phyloP scores from a whole-genome alignment of 2,113 vertebrate species.

The Chaetorhynchus papuensis region DNA sequence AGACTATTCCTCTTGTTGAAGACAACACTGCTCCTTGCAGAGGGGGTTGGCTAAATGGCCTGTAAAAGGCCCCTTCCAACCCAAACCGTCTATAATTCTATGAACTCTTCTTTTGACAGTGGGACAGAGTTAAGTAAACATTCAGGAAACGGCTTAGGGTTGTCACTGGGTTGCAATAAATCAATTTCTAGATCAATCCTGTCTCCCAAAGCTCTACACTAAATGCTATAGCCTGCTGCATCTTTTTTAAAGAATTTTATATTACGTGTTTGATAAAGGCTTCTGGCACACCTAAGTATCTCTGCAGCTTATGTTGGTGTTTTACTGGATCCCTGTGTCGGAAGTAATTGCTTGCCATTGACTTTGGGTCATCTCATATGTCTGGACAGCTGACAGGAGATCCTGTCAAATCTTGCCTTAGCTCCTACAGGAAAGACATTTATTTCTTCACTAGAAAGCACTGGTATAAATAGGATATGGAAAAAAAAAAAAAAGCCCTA shows the following conservation, averaged over 20 bases:
- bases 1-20: background rate
- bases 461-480: constrained; percentile 49
- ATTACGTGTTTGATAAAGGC: background rate
- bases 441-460: constrained; percentile 56
- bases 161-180: background rate
- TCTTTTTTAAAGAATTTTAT: background rate
- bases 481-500: background rate
- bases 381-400: constrained; percentile 42
- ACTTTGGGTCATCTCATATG: background rate
- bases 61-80: background rate
- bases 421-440: constrained; percentile 25
- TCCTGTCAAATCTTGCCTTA: constrained; percentile 50
- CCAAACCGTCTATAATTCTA: background rate
- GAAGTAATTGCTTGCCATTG: constrained; percentile 23
- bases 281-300: background rate
- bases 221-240: background rate
- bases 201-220: background rate
- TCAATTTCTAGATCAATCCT: background rate
- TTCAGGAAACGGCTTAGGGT: background rate
- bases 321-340: background rate
- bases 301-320: background rate
- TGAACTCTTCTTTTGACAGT: background rate
- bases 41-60: background rate
- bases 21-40: background rate
- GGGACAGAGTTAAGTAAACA: background rate